phyloP scores from a whole-genome alignment of 92 coral and sea anemone species.

The Meandrina meandrites region DNA sequence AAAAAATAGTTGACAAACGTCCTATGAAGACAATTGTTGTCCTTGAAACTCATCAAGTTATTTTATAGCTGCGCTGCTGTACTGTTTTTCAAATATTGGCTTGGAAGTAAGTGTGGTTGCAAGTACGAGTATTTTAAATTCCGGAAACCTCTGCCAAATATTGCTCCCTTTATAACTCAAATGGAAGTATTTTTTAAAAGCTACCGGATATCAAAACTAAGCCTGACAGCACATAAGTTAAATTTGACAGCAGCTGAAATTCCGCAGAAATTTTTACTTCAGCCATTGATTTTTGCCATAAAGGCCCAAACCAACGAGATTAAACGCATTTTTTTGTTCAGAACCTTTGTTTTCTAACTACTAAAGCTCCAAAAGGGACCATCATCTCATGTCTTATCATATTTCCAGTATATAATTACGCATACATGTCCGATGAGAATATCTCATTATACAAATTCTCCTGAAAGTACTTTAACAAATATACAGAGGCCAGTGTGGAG shows the following conservation, averaged over 20 bases:
- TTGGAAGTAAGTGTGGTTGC: constrained; percentile 14
- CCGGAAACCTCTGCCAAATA: constrained; percentile 46
- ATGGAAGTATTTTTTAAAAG: constrained; percentile 38
- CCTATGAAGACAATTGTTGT: neutral
- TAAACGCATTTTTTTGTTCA: neutral
- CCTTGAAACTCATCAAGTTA: neutral
- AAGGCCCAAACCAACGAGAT: neutral
- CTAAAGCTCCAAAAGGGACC: neutral
- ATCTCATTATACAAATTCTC: neutral
- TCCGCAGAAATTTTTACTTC: neutral
- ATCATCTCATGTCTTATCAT: neutral
- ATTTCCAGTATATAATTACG: constrained; percentile 1
- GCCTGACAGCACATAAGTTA: neutral
- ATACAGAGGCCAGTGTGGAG: neutral
- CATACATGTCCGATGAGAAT: constrained; percentile 20
- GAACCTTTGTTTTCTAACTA: neutral
- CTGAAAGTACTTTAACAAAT: neutral
- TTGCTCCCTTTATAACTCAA: constrained; percentile 28
- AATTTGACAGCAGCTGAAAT: constrained; percentile 24
- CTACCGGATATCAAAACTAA: constrained; percentile 44
- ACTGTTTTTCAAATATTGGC: constrained; percentile 47
- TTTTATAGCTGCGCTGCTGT: neutral
- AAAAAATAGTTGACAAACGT: neutral
- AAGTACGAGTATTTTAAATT: constrained; percentile 38
- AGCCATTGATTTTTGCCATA: neutral